These are phyloP conservation scores for Platichthys flesus DNA, from an alignment of 2,113 vertebrate species.

Conservation along the genomic window DNA sequence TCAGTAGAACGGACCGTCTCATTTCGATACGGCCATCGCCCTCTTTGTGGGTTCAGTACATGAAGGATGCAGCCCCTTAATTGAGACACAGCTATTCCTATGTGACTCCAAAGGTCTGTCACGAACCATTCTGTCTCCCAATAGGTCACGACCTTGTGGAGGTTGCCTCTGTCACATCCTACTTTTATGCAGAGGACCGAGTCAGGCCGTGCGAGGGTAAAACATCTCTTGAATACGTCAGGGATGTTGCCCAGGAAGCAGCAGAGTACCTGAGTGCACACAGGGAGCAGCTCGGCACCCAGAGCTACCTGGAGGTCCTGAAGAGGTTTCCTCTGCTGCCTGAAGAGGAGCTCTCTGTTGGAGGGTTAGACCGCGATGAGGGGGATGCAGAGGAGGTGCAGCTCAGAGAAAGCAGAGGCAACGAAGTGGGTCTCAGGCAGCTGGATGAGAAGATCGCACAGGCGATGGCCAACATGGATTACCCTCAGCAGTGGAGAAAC, in stretches of 20 bases:
- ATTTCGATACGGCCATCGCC: no score
- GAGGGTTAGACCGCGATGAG: conserved; percentile 9
- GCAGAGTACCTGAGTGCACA: conserved; percentile 82
- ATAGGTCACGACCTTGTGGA: conserved; percentile 85
- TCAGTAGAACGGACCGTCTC: no score
- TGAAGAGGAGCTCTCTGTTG: conserved; percentile 12
- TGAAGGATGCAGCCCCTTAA: no score
- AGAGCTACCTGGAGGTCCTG: conserved; percentile 82
- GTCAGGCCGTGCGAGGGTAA: conserved; percentile 75
- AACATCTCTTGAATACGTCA: conserved; percentile 78
- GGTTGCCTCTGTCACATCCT: conserved; percentile 81
- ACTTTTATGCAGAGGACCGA: conserved; percentile 74
- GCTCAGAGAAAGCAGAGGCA: conserved; percentile 41
- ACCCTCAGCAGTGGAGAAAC: conserved; percentile 83
- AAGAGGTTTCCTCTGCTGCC: conserved; percentile 70
- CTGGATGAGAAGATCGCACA: conserved; percentile 83
- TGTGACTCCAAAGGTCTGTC: background rate
- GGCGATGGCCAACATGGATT: conserved; percentile 84
- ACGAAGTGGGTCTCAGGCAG: conserved; percentile 56
- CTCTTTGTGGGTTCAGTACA: no score
- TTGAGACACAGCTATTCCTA: background rate
- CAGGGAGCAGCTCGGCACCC: conserved; percentile 63
- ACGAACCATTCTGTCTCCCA: conserved; percentile 13
- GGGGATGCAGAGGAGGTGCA: conserved; percentile 13
- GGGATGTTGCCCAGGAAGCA: conserved; percentile 83